phyloP scores from a whole-genome alignment of 2,888 invertebrate genomes.

The Sesia apiformis region DNA sequence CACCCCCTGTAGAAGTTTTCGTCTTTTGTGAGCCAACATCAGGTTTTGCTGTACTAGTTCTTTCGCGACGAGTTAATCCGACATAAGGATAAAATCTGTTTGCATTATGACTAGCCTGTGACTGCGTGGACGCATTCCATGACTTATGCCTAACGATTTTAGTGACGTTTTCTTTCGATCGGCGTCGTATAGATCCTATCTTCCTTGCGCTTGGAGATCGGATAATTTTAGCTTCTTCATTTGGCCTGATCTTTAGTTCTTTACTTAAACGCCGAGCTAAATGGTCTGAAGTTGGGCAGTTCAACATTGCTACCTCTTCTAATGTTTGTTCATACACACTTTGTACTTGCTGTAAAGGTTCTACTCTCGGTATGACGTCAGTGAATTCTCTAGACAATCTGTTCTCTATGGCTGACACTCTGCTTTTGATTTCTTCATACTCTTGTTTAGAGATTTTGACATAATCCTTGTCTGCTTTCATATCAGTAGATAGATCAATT shows the following conservation, averaged over 20 bases:
- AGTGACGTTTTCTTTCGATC: constrained; percentile 78
- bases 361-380: constrained; percentile 57
- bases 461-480: constrained; percentile 72
- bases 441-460: constrained; percentile 83
- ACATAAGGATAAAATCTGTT: constrained; percentile 71
- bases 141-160: constrained; percentile 77
- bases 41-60: constrained; percentile 42
- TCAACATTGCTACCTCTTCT: constrained; percentile 78
- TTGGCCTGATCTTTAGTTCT: constrained; percentile 83
- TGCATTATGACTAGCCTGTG: constrained; percentile 48
- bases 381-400: constrained; percentile 81
- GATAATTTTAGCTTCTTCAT: constrained; percentile 80
- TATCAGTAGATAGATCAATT: constrained; percentile 54
- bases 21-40: constrained; percentile 29
- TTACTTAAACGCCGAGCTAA: constrained; percentile 81
- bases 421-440: constrained; percentile 84
- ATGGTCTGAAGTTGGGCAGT: constrained; percentile 79
- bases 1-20: constrained; percentile 14
- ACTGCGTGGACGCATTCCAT: constrained; percentile 74
- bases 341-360: constrained; percentile 78
- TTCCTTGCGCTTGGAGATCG: constrained; percentile 87
- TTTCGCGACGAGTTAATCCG: constrained; percentile 63
- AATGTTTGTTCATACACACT: constrained; percentile 83
- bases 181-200: constrained; percentile 82
- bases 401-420: constrained; percentile 82